phyloP scores from a whole-genome alignment of 92 coral and sea anemone species.

The Umimayanthus chanpuru region DNA sequence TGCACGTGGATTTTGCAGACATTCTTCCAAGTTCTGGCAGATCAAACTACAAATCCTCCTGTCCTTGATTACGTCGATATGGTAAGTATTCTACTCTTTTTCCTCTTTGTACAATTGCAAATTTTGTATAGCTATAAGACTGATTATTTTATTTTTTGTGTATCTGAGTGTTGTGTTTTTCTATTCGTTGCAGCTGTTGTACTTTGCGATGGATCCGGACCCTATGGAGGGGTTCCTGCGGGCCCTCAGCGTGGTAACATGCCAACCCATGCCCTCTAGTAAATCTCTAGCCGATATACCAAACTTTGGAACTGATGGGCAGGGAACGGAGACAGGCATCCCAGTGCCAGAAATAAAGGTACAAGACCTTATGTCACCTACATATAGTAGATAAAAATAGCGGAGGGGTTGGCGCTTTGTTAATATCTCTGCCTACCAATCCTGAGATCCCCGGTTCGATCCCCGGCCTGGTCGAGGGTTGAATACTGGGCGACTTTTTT shows the following conservation, averaged over 20 bases:
- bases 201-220: conserved; percentile 87
- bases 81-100: conserved; percentile 56
- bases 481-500: too few species aligned
- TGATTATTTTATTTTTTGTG: background rate
- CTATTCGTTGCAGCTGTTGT: conserved; percentile 59
- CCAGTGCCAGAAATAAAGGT: conserved; percentile 77
- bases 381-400: too few species aligned
- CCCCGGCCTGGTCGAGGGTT: too few species aligned
- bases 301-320: conserved; percentile 45
- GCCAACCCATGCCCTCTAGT: conserved; percentile 86
- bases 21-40: conserved; percentile 79
- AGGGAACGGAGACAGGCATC: conserved; percentile 47
- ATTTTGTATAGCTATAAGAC: background rate
- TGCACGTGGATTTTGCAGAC: conserved; percentile 59
- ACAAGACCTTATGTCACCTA: too few species aligned
- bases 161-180: background rate
- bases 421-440: too few species aligned
- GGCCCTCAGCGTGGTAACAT: conserved; percentile 75
- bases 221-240: conserved; percentile 95
- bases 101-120: background rate
- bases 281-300: conserved; percentile 61
- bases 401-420: too few species aligned
- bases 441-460: too few species aligned
- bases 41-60: conserved; percentile 53
- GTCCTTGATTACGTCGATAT: conserved; percentile 75